Base-by-base conservation (phyloP, 2,888 invertebrate genomes). In the Cordilura impudica region DNA sequence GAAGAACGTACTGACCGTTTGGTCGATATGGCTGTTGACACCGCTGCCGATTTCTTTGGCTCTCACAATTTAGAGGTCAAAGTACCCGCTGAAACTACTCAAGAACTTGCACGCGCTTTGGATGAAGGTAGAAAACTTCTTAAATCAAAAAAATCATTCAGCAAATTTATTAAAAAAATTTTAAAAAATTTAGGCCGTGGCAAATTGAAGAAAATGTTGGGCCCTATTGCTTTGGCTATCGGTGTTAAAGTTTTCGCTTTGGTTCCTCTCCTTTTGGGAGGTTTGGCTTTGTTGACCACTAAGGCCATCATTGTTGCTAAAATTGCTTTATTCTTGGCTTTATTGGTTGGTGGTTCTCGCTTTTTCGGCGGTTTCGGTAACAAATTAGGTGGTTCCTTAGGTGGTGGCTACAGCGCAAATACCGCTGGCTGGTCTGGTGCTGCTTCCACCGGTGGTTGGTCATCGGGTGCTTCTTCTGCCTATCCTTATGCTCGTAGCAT, bases 271-370 rank as follows among this genome's bases (percentile, higher is more conserved):
- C 88, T 94, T 16, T 91, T 96, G 81, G 95, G 94, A 16, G 94
- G 93, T 56, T 90, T 96, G 0, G 94, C 93, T 0, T 91, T 96
- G 18, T 89, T 96, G 82, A 94, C 95, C 21, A 91, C 94, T 51
- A 96, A 96, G 90, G 96, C 96, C 26, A 89, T 95, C 69, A 91
- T 96, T 81, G 92, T 96, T 12, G 94, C 95, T 58, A 96, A 96
- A 88, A 90, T 96, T 72, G 96, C 96, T 1, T 92, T 96, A 81
- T 88, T 95, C 60, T 90, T 95, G 45, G 95, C 95, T 21, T 92
- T 94, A 0, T 91, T 95, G 26, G 87, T 95, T 60, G 94, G 94
- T 4, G 91, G 94, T 82, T 94, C 94, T 85, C 94, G 93, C 84
- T 90, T 94, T 60, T 89, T 94, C 83, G 91, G 92, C 72, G 92